Evolutionary conservation across 2,888 invertebrate genomes (phyloP).

Genomic region (Lasioglossum morio): DNA sequence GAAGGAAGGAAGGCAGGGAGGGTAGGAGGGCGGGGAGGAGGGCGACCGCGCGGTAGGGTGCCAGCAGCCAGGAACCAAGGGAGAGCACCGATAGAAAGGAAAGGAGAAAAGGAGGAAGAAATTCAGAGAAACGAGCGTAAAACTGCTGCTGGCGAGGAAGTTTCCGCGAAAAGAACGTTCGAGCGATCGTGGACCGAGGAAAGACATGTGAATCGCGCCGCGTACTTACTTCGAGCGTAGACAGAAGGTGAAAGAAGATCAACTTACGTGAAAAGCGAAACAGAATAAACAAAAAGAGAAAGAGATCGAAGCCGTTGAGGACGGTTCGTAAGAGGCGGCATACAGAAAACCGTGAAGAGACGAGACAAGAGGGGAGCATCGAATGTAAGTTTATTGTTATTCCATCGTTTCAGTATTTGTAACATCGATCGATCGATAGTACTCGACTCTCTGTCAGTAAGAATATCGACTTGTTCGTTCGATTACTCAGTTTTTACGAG

Average conservation of each 20-base stretch:
- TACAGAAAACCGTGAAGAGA: neutral
- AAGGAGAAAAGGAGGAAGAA: conserved; percentile 10
- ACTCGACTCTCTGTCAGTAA: neutral
- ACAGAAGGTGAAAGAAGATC: neutral
- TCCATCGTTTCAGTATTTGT: neutral
- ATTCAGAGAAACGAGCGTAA: conserved; percentile 7
- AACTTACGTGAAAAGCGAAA: neutral
- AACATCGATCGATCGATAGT: neutral
- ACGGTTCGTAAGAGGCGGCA: neutral
- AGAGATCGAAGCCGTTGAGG: neutral
- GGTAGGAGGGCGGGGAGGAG: neutral
- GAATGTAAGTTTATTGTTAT: conserved; percentile 37
- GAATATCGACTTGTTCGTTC: neutral
- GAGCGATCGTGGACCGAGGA: neutral
- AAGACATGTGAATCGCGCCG: neutral
- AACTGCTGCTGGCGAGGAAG: conserved; percentile 4
- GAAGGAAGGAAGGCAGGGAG: neutral
- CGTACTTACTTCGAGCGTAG: neutral
- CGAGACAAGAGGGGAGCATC: conserved; percentile 16
- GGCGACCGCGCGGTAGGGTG: conserved; percentile 1
- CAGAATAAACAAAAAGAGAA: too few species aligned
- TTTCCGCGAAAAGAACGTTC: conserved; percentile 12
- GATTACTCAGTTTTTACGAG: neutral
- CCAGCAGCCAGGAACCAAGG: conserved; percentile 3
- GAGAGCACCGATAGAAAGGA: conserved; percentile 3